phyloP scores from a whole-genome alignment of 2,797 vertebrate genomes.

The Australoheros facetus region DNA sequence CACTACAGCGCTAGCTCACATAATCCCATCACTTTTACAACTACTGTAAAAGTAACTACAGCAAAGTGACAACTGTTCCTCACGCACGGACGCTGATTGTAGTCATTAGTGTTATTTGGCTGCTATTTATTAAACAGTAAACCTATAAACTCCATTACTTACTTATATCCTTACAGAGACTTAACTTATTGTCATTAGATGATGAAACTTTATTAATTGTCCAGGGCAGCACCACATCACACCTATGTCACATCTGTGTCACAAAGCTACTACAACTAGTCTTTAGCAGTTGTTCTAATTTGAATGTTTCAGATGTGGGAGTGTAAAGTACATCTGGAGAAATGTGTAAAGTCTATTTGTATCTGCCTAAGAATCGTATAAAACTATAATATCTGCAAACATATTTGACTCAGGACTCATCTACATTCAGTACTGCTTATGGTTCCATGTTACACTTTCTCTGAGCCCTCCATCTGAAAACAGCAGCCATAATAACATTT shows the following conservation, averaged over 20 bases:
- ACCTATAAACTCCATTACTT: constrained; percentile 34
- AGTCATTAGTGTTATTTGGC: constrained; percentile 52
- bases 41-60: constrained; percentile 59
- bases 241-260: constrained; percentile 11
- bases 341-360: background rate
- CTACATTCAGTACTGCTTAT: constrained; percentile 45
- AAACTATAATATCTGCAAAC: constrained; percentile 5
- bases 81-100: constrained; percentile 51
- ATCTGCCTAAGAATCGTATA: background rate
- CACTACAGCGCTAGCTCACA: constrained; percentile 54
- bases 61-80: constrained; percentile 49
- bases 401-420: constrained; percentile 16
- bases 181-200: constrained; percentile 24
- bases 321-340: background rate
- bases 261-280: constrained; percentile 20
- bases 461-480: constrained; percentile 5
- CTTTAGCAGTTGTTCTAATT: constrained; percentile 19
- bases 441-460: constrained; percentile 34
- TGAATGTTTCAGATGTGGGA: background rate
- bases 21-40: constrained; percentile 40
- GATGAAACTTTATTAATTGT: constrained; percentile 13
- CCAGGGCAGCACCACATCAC: constrained; percentile 24
- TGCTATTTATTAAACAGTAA: constrained; percentile 51
- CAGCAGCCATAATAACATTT: constrained; percentile 8
- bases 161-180: constrained; percentile 44